These are phyloP conservation scores for Botrylloides violaceus DNA, from an alignment of 23 tunicate species.

Conservation along the genomic window DNA sequence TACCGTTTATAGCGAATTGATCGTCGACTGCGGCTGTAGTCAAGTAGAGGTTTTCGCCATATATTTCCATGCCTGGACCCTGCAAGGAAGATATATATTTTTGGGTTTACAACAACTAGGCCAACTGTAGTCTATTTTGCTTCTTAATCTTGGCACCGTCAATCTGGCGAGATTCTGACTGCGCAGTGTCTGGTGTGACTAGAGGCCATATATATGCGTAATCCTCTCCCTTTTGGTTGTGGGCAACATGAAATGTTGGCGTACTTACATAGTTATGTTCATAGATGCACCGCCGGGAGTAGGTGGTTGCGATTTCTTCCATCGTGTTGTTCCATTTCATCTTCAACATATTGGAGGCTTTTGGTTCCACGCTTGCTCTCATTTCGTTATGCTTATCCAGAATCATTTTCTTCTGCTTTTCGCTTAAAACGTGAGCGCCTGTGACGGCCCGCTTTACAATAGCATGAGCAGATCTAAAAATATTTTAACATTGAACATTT, in stretches of 20 bases:
- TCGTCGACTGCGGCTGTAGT: background rate
- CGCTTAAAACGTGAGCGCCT: background rate
- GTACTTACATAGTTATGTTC: constrained; percentile 31
- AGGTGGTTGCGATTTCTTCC: constrained; percentile 22
- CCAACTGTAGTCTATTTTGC: too few relatives aligned
- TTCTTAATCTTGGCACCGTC: background rate
- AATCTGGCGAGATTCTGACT: background rate
- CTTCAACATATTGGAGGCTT: constrained; percentile 34
- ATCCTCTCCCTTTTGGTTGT: background rate
- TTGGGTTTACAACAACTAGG: background rate
- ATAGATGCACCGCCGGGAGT: constrained; percentile 45
- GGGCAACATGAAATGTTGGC: background rate
- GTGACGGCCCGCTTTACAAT: too few relatives aligned
- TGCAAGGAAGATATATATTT: background rate
- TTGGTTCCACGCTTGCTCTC: constrained; percentile 16
- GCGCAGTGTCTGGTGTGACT: background rate
- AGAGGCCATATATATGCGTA: background rate
- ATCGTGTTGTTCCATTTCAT: constrained; percentile 39
- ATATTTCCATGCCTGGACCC: background rate
- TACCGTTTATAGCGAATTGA: background rate
- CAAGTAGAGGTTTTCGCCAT: background rate
- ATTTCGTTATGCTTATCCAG: constrained; percentile 24
- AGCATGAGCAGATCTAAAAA: background rate
- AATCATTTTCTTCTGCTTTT: background rate
- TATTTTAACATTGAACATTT: too few relatives aligned